A percentile compares a stretch with the other conserved stretches of the same genome.
Evolutionary conservation across 2,797 vertebrate species (phyloP).

Genomic region (Lepidocolaptes lacrymiger): DNA sequence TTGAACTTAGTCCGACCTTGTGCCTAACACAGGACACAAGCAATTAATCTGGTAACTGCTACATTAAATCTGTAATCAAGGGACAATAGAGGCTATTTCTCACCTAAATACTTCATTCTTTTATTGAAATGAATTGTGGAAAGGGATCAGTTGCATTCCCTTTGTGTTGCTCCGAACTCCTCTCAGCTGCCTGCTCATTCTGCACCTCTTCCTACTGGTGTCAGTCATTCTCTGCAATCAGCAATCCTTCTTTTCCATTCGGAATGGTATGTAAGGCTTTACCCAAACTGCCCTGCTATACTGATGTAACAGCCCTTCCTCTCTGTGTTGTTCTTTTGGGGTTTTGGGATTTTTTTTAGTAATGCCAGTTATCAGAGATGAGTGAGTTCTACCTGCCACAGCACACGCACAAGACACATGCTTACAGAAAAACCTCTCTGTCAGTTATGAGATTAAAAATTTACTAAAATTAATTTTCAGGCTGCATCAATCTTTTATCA

Average conservation of each 20-base stretch:
- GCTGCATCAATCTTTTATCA: background rate
- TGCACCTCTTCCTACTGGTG: background rate
- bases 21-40: background rate
- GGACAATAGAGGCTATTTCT: background rate
- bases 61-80: background rate
- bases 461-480: background rate
- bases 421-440: background rate
- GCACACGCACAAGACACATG: fast-evolving
- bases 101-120: background rate
- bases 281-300: background rate
- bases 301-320: background rate
- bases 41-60: background rate
- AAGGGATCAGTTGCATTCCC: background rate
- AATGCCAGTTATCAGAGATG: background rate
- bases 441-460: background rate
- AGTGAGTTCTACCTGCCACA: background rate
- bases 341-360: background rate
- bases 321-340: background rate
- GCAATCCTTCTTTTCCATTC: background rate
- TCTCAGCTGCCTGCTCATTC: background rate
- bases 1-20: background rate
- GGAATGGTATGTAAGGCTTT: background rate
- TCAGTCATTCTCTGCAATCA: background rate
- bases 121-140: background rate
- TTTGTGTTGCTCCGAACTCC: background rate